Base-by-base conservation (phyloP, 2,888 invertebrate species). In the Epiblema foenella region DNA sequence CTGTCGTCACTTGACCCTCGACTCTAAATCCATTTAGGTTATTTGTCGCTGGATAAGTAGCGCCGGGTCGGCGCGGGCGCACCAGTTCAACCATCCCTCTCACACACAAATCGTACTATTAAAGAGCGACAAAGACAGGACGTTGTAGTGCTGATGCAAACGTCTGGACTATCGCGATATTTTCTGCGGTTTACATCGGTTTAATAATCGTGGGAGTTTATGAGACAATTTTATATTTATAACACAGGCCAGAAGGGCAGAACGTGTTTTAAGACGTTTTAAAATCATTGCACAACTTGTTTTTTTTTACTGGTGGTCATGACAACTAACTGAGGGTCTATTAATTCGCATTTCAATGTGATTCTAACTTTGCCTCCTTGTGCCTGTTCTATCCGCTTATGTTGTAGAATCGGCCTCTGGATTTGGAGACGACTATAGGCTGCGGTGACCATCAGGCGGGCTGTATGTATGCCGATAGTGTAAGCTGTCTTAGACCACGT, bases 1-100 rank as follows among this genome's bases (percentile, higher is more conserved):
- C 66, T 65, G 74, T 74, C 74, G 77, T 76, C 83, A 81, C 80
- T 85, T 85, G 85, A 86, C 84, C 85, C 78, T 68, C 71, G 69
- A 33, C 74, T 73, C 77, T 77, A 78, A 77, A 76, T 77, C 77
- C 75, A 77, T 80, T 78, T 78, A 78, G 77, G 76, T 75, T 75
- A 77, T 77, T 77, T 73, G 75, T 75, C 72, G 73, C 66, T 39
- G 68, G 75, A 76, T 76, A 78, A 74, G 75, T 78, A 54, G 70
- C 65, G 56, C 33, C 65, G 64, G 69, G 52, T 62, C 54, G 54
- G 62, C 69, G 65, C 65, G 9, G 15, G 54, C 20, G 52, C 64
- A 64, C 15, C 51, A 18, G 8, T 8, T 5, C 24, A 0, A 17
- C 42, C 42, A 10, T 56, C 54, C 46, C 18, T 46, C 57, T 46